Conservation (phyloP, 2,888 invertebrate genomes). For the Zygogramma bicolorata region DNA sequence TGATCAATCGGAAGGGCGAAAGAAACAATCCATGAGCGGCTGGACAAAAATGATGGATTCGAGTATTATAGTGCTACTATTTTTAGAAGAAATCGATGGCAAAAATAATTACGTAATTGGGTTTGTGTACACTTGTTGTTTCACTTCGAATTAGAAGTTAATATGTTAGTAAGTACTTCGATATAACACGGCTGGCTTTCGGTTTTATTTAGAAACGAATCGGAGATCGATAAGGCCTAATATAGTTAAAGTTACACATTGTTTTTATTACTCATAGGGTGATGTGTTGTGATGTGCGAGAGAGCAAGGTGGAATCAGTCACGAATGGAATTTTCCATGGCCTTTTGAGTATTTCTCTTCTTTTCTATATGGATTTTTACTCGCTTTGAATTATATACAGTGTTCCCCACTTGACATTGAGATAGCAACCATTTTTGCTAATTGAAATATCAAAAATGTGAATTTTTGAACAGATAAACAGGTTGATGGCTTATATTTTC, state of each 20-base stretch:
- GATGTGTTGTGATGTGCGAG: not conserved
- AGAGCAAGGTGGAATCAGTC: not conserved
- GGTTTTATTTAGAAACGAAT: not conserved
- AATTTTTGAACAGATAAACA: no score
- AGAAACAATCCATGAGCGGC: slow-evolving; percentile 14
- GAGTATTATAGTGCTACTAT: slow-evolving; percentile 49
- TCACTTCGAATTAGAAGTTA: slow-evolving; percentile 10
- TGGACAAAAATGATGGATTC: slow-evolving; percentile 47
- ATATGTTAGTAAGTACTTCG: slow-evolving; percentile 3
- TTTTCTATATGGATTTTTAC: no score
- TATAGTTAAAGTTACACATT: slow-evolving; percentile 6
- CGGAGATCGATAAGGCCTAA: not conserved
- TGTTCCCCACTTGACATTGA: no score
- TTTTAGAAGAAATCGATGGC: slow-evolving; percentile 58
- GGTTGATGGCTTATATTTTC: no score
- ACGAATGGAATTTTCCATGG: not conserved
- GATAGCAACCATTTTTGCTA: no score
- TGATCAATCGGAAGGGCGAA: not conserved
- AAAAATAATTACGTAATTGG: slow-evolving; percentile 57
- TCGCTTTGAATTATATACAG: no score
- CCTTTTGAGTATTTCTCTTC: not conserved
- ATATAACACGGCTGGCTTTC: not conserved
- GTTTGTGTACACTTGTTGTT: slow-evolving; percentile 4
- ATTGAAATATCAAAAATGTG: no score
- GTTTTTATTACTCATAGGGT: not conserved